Percentiles rank a stretch among this genome's conserved stretches.
These are phyloP conservation scores for Eurystomus glaucurus DNA, from an alignment of 2,797 vertebrate genomes.

Conservation along the genomic window DNA sequence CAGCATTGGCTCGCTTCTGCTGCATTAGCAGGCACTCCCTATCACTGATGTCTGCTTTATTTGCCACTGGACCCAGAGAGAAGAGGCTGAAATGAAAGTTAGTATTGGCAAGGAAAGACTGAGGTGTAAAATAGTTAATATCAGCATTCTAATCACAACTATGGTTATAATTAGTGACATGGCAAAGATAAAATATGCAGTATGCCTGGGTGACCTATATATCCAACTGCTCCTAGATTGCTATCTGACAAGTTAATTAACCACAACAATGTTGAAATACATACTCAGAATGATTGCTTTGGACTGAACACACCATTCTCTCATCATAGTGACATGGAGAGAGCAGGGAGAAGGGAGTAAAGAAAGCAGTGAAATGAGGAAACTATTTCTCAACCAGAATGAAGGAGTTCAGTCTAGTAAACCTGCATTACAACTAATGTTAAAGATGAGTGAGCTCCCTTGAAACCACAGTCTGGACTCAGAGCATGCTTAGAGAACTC, in stretches of 20 bases:
- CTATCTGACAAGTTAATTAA: conserved; percentile 58
- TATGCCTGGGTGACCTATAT: background rate
- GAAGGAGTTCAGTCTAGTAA: background rate
- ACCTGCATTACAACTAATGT: background rate
- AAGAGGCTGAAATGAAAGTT: conserved; percentile 1
- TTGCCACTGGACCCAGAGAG: background rate
- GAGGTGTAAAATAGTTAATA: background rate
- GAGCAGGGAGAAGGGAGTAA: background rate
- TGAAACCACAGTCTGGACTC: background rate
- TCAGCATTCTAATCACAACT: conserved; percentile 2
- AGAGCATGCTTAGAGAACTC: background rate
- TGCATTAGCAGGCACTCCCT: background rate
- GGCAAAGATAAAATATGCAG: background rate
- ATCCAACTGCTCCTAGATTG: background rate
- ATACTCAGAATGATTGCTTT: background rate
- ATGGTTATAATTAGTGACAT: background rate
- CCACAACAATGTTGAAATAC: background rate
- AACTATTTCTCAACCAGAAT: background rate
- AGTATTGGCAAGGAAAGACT: background rate
- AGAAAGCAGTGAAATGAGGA: background rate
- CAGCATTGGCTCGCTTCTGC: background rate
- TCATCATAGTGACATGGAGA: background rate
- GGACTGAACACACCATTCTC: background rate
- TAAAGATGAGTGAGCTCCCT: background rate
- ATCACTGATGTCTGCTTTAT: background rate